A percentile compares a stretch with the other conserved stretches of the same genome.
These are phyloP conservation scores for Timema podura DNA, from an alignment of 2,888 invertebrate species.

Conservation along the genomic window DNA sequence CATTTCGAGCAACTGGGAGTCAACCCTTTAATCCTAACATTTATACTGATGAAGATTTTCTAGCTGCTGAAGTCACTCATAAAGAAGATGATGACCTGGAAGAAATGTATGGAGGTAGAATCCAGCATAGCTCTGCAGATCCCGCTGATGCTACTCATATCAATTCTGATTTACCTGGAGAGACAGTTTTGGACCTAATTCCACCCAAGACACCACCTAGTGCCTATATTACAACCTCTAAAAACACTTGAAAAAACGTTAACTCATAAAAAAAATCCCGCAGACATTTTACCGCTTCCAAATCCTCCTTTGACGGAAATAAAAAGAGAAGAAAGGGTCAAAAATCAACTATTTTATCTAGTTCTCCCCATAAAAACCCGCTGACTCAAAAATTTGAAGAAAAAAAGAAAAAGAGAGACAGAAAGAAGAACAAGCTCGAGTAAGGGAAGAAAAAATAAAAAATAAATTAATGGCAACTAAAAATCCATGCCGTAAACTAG, in stretches of 20 bases:
- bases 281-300: not conserved
- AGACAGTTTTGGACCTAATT: too few species aligned
- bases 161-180: too few species aligned
- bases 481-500: too few species aligned
- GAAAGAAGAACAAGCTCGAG: too few species aligned
- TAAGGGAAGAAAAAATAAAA: too few species aligned
- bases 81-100: too few species aligned
- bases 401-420: too few species aligned
- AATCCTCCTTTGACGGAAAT: not conserved
- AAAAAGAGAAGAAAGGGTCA: not conserved
- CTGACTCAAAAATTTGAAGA: not conserved
- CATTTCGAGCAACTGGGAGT: slow-evolving; percentile 6
- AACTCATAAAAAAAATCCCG: not conserved
- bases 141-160: too few species aligned
- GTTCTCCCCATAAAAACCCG: not conserved
- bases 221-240: slow-evolving; percentile 7
- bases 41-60: slow-evolving; percentile 8
- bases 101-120: too few species aligned
- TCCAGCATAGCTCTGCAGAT: too few species aligned
- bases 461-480: too few species aligned
- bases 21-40: slow-evolving; percentile 14
- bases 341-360: slow-evolving; percentile 4
- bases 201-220: not conserved
- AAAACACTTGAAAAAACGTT: not conserved
- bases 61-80: not conserved